Conservation (phyloP, 1,140 invertebrate genomes). For the Caenorhabditis inopinata region DNA sequence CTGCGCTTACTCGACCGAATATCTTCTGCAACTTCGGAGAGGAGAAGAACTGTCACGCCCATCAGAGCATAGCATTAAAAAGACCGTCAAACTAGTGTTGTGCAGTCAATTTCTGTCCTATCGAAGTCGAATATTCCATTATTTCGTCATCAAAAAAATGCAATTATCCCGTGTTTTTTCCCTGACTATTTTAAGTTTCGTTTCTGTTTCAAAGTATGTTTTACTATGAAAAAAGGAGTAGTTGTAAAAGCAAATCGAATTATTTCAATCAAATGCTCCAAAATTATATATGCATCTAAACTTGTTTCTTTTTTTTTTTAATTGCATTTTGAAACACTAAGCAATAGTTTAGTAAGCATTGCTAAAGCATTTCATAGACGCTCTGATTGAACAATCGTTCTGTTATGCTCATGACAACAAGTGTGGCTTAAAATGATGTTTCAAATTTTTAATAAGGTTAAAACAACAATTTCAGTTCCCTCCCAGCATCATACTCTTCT, state of each 20-base stretch:
- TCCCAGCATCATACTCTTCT: not conserved
- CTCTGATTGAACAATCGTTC: too few species aligned
- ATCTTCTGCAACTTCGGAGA: not conserved
- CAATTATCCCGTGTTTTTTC: slow-evolving; percentile 22
- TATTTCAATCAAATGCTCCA: too few species aligned
- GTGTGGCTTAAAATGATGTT: too few species aligned
- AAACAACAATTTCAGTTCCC: not conserved
- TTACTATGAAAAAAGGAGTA: not conserved
- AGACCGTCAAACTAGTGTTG: slow-evolving; percentile 21
- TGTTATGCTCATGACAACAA: too few species aligned
- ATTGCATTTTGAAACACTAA: too few species aligned
- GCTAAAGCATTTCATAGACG: too few species aligned
- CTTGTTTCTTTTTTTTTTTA: too few species aligned
- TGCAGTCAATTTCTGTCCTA: slow-evolving; percentile 26
- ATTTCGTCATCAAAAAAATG: not conserved
- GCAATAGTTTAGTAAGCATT: too few species aligned
- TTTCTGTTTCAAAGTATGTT: not conserved
- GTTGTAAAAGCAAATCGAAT: too few species aligned
- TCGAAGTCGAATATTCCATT: not conserved
- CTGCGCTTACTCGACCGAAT: slow-evolving; percentile 31
- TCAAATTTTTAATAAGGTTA: too few species aligned
- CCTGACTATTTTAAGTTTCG: not conserved
- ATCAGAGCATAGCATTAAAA: slow-evolving; percentile 32
- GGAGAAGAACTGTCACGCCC: slow-evolving; percentile 17
- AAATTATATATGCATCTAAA: too few species aligned